Evolutionary conservation across 2,797 vertebrate species (phyloP), one percentile per base, ranked within the genome.

Genomic region (Thalassophryne amazonica): DNA sequence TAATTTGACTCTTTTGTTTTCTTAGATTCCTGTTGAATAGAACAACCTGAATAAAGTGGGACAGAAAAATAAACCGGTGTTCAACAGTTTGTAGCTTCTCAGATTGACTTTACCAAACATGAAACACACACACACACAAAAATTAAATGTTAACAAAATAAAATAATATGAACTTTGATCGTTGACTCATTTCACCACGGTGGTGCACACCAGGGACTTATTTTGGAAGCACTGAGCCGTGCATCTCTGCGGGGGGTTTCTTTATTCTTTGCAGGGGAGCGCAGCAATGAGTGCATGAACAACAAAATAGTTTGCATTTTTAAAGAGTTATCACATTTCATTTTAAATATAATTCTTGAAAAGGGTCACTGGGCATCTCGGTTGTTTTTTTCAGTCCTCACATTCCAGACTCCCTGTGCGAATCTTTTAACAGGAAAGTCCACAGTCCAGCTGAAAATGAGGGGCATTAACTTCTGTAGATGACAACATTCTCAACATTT

Each of bases 401-500:
- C 78, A 88, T 87, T 86, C 86, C 87, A 68, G 63, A 75, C 78
- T 73, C 69, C 79, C 65, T 3, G 25, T 18, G 46, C 24, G 55
- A 81, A 66, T 29, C 21, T 40, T 64, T 54, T 42, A 67, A 56
- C 56, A 22, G 33, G 28, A 48, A 64, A 49, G 13, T 58, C n/a
- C 18, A 77, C 74, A 65, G 50, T 60, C 47, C 13, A 23, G 33
- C 23, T 38, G 9, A 52, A 45, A 48, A n/a, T n/a, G 13, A 11
- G 16, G n/a, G 13, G n/a, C 0, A 20, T 54, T 11, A 15, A 3
- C 15, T 17, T 63, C 7, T 23, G 34, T 15, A 10, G 9, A 8
- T 29, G 7, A 46, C 12, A 14, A 18, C 18, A n/a, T 17, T 8
- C 6, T 20, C 10, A 21, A 21, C 6, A 28, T n/a, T 35, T 35